A percentile compares a stretch with the other conserved stretches of the same genome.
Evolutionary conservation across 53 echinoderm and acorn worm genomes (phyloP).

Genomic region (Paracentrotus lividus): DNA sequence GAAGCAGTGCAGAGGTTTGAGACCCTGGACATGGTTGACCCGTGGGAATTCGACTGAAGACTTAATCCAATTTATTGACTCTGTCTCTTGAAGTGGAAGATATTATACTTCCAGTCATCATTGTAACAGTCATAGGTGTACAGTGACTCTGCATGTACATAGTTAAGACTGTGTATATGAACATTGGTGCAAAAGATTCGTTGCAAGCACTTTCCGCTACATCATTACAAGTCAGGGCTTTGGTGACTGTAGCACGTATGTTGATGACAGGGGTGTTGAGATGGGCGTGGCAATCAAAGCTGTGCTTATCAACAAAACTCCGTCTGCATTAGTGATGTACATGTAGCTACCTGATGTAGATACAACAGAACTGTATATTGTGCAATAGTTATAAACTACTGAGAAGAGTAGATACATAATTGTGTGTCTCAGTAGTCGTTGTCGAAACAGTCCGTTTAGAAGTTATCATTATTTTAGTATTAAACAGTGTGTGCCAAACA

Average conservation of each 20-base stretch:
- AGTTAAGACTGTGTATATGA: not conserved
- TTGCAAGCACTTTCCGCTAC: not conserved
- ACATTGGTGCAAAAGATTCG: not conserved
- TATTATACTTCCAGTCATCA: not conserved
- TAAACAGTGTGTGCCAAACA: not conserved
- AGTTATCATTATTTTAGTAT: not conserved
- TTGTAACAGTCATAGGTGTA: not conserved
- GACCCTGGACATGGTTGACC: conserved; percentile 80
- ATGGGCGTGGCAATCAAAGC: not conserved
- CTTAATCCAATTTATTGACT: not conserved
- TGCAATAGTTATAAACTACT: not conserved
- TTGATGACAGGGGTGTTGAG: not conserved
- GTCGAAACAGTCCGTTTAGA: not conserved
- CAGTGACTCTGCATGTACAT: not conserved
- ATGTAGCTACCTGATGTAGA: not conserved
- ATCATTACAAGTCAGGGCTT: not conserved
- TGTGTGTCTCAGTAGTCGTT: not conserved
- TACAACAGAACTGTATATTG: not conserved
- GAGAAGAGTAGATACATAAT: not conserved
- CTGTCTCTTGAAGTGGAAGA: not conserved
- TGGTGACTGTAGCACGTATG: not conserved
- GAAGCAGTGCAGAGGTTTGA: conserved; percentile 76
- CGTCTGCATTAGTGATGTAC: not conserved
- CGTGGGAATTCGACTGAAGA: conserved; percentile 84
- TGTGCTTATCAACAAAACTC: not conserved